Conservation (phyloP, 1,140 invertebrate species). For the Drosophila sechellia region DNA sequence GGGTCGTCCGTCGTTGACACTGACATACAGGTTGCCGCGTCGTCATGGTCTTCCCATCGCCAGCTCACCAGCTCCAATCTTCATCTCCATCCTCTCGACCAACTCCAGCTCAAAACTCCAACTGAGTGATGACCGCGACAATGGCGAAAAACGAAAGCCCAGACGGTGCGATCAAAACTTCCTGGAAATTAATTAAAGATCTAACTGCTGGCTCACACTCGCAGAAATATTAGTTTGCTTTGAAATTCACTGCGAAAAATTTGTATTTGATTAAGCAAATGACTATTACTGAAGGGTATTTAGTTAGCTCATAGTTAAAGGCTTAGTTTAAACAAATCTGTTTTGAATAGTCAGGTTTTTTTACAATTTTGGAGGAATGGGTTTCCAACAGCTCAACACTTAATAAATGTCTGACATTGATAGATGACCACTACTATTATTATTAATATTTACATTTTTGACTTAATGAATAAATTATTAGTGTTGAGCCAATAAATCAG, state of each 20-base stretch:
- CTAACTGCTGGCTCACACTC: conserved; percentile 51
- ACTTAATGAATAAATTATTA: background rate
- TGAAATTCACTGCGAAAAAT: background rate
- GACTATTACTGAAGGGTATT: no score
- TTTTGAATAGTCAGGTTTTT: no score
- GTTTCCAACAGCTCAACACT: background rate
- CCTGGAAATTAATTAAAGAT: conserved; percentile 80
- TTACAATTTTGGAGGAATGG: no score
- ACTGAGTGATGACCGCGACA: conserved; percentile 79
- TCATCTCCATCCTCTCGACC: conserved; percentile 3
- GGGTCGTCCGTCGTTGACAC: conserved; percentile 72
- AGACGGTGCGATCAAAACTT: conserved; percentile 71
- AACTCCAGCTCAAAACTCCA: conserved; percentile 36
- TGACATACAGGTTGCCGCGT: conserved; percentile 63
- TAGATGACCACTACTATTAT: background rate
- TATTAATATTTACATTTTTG: background rate
- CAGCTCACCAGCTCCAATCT: conserved; percentile 12
- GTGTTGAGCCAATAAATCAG: background rate
- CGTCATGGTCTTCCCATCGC: conserved; percentile 36
- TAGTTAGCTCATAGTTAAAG: no score
- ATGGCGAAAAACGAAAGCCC: conserved; percentile 74
- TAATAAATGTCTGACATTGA: background rate
- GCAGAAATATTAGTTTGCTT: conserved; percentile 4
- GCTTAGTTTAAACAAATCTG: no score
- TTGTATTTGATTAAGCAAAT: background rate